These are phyloP conservation scores for Chymomyza costata DNA, from an alignment of 1,140 invertebrate genomes.

Conservation along the genomic window DNA sequence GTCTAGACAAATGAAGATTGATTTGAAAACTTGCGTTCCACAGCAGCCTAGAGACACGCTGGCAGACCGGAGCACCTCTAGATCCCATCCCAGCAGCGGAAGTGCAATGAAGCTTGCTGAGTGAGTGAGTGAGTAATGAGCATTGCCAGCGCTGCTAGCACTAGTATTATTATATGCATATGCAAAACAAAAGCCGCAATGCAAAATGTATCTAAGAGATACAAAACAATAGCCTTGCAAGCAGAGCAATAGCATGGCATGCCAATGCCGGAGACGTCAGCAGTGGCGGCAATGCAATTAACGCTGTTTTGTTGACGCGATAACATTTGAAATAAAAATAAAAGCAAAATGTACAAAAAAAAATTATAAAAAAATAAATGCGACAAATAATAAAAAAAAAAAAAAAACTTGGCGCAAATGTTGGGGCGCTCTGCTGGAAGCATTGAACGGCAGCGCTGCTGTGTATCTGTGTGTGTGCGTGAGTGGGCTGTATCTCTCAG, in stretches of 20 bases:
- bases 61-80: too few species aligned
- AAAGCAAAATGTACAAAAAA: too few species aligned
- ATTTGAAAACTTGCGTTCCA: constrained; percentile 17
- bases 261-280: neutral
- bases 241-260: constrained; percentile 10
- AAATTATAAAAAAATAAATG: too few species aligned
- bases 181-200: too few species aligned
- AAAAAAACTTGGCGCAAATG: too few species aligned
- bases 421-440: constrained; percentile 10
- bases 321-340: too few species aligned
- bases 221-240: too few species aligned
- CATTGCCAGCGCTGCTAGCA: too few species aligned
- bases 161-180: too few species aligned
- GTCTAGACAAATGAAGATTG: constrained; percentile 31
- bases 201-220: constrained; percentile 22
- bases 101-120: neutral
- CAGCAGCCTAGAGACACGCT: neutral
- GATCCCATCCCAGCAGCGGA: neutral
- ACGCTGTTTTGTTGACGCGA: constrained; percentile 39
- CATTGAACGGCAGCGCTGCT: constrained; percentile 16
- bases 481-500: constrained; percentile 52
- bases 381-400: constrained; percentile 7
- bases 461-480: constrained; percentile 32
- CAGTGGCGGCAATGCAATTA: constrained; percentile 42
- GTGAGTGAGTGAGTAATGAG: too few species aligned